phyloP scores from a whole-genome alignment of 1,140 invertebrate species.

The Lithobius niger region DNA sequence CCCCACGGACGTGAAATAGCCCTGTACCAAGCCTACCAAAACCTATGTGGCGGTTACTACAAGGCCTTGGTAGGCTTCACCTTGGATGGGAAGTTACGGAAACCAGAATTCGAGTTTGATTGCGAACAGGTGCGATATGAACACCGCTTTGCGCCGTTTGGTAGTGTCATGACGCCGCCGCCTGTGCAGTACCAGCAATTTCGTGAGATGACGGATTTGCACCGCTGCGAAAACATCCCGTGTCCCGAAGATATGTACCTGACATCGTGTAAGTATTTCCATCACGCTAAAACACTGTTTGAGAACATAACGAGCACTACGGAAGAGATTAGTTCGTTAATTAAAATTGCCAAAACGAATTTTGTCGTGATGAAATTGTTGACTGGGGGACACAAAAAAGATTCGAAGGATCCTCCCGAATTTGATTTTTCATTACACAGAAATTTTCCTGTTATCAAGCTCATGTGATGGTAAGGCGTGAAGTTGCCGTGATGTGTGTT shows the following conservation, averaged over 20 bases:
- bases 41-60: conserved; percentile 88
- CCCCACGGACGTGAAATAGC: conserved; percentile 69
- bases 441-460: conserved; percentile 76
- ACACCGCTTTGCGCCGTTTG: conserved; percentile 81
- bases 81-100: conserved; percentile 51
- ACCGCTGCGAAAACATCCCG: conserved; percentile 32
- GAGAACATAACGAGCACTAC: conserved; percentile 61
- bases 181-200: conserved; percentile 79
- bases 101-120: conserved; percentile 76
- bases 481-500: too few species aligned
- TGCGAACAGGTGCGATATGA: conserved; percentile 87
- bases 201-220: conserved; percentile 48
- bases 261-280: conserved; percentile 76
- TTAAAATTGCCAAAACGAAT: conserved; percentile 81
- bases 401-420: conserved; percentile 59
- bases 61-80: conserved; percentile 63
- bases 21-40: conserved; percentile 77
- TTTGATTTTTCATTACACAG: conserved; percentile 81
- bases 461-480: too few species aligned
- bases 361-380: conserved; percentile 86
- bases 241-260: conserved; percentile 47
- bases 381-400: conserved; percentile 76
- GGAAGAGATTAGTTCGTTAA: conserved; percentile 50
- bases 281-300: conserved; percentile 69
- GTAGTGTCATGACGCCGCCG: conserved; percentile 69